phyloP scores from a whole-genome alignment of 2,113 vertebrate species.

The Pollachius pollachius region DNA sequence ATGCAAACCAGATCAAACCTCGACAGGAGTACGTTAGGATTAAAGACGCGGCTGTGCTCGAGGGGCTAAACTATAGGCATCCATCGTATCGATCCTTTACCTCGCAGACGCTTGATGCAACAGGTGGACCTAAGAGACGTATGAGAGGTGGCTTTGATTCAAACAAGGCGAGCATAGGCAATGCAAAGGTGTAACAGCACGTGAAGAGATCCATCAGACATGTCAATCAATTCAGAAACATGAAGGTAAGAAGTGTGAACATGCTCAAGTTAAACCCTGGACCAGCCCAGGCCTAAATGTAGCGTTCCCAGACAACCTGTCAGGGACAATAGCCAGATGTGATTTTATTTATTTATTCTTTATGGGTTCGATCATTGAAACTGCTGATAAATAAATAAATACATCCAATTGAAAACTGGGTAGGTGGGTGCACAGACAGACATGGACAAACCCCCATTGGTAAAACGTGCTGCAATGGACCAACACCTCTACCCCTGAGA shows the following conservation, averaged over 20 bases:
- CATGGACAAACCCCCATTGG: constrained; percentile 15
- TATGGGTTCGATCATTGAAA: constrained; percentile 13
- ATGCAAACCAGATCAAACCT: constrained; percentile 44
- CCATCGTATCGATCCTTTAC: constrained; percentile 13
- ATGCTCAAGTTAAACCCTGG: not conserved
- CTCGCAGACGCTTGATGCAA: too few relatives aligned
- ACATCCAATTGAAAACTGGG: too few relatives aligned
- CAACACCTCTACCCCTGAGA: too few relatives aligned
- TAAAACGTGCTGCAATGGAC: constrained; percentile 15
- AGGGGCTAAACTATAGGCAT: constrained; percentile 19
- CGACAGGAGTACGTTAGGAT: constrained; percentile 20
- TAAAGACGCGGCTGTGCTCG: constrained; percentile 7
- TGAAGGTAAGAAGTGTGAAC: too few relatives aligned
- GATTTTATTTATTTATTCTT: too few relatives aligned
- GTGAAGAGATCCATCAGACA: too few relatives aligned
- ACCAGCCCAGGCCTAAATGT: constrained; percentile 23
- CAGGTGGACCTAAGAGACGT: not conserved
- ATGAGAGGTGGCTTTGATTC: too few relatives aligned
- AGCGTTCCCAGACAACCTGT: constrained; percentile 30
- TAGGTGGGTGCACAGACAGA: too few relatives aligned
- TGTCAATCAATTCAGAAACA: too few relatives aligned
- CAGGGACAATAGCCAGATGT: constrained; percentile 37
- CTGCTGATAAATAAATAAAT: too few relatives aligned
- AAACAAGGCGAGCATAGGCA: too few relatives aligned
- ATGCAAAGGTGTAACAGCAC: too few relatives aligned